A percentile compares a stretch with the other conserved stretches of the same genome.
Evolutionary conservation across 2,888 invertebrate genomes (phyloP).

Genomic region (Tineola bisselliella): DNA sequence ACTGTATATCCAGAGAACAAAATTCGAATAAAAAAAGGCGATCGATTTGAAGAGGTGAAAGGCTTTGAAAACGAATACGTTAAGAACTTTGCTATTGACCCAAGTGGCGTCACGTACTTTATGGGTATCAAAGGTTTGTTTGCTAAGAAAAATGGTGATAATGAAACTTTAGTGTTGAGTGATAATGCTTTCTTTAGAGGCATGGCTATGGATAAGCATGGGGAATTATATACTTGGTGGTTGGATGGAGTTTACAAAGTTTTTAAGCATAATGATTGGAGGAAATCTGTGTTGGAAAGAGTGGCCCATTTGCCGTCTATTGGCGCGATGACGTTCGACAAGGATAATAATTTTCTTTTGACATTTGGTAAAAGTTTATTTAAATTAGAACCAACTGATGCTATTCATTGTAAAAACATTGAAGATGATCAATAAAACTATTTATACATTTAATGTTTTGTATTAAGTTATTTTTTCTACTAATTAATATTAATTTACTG

Average conservation of each 20-base stretch:
- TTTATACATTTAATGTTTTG: background rate
- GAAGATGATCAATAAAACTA: background rate
- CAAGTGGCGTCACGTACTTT: slow-evolving; percentile 38
- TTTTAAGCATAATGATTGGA: slow-evolving; percentile 28
- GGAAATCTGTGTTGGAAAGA: slow-evolving; percentile 32
- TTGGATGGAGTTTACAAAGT: slow-evolving; percentile 49
- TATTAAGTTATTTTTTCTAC: too few relatives aligned
- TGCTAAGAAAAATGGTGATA: slow-evolving; percentile 26
- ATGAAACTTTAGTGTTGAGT: slow-evolving; percentile 31
- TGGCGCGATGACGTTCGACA: slow-evolving; percentile 47
- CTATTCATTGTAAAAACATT: background rate
- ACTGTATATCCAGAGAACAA: slow-evolving; percentile 31
- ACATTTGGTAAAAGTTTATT: slow-evolving; percentile 35
- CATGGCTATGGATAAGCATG: slow-evolving; percentile 40
- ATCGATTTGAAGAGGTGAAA: slow-evolving; percentile 30
- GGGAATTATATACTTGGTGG: slow-evolving; percentile 50
- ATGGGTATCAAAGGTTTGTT: slow-evolving; percentile 38
- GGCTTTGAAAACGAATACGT: slow-evolving; percentile 30
- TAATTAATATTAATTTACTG: too few relatives aligned
- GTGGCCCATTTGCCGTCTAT: slow-evolving; percentile 33
- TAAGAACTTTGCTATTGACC: slow-evolving; percentile 43
- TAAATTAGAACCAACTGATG: background rate
- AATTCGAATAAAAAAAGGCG: slow-evolving; percentile 31
- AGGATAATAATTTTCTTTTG: slow-evolving; percentile 43
- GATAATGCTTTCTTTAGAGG: slow-evolving; percentile 47